These are phyloP conservation scores for Gymnorhina tibicen DNA, from an alignment of 2,113 vertebrate genomes.

Conservation along the genomic window DNA sequence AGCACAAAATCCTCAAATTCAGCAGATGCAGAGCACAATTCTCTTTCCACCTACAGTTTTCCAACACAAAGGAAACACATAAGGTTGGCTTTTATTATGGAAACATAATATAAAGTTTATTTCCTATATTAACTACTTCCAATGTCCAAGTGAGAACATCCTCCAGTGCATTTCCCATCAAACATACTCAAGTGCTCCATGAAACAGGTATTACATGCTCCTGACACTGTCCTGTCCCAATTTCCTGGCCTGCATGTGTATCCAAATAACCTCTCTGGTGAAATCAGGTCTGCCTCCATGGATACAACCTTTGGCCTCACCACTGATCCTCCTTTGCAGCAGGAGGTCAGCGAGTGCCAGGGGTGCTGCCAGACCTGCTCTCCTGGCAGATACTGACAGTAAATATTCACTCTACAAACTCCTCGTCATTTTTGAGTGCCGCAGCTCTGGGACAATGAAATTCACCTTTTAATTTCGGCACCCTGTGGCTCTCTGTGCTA, in stretches of 20 bases:
- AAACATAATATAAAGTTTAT: not conserved
- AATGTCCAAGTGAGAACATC: not conserved
- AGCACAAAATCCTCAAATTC: constrained; percentile 99
- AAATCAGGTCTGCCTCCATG: not conserved
- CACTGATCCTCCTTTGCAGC: not conserved
- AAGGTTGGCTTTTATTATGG: not conserved
- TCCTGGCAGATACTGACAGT: not conserved
- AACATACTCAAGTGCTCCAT: not conserved
- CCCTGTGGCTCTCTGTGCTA: not conserved
- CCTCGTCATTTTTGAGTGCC: not conserved
- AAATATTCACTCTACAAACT: not conserved
- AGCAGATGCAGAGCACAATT: constrained; percentile 94
- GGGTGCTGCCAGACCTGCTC: not conserved
- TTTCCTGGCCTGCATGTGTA: not conserved
- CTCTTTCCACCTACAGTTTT: constrained; percentile 85
- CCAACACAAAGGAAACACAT: not conserved
- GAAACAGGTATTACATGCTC: not conserved
- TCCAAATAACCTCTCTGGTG: not conserved
- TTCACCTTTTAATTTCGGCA: not conserved
- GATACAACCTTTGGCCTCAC: not conserved
- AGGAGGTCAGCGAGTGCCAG: not conserved
- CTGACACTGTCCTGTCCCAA: not conserved
- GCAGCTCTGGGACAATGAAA: not conserved
- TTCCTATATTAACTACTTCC: not conserved
- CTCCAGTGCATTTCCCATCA: not conserved